These are phyloP conservation scores for Pimpla rufipes DNA, from an alignment of 2,888 invertebrate species.

Conservation along the genomic window DNA sequence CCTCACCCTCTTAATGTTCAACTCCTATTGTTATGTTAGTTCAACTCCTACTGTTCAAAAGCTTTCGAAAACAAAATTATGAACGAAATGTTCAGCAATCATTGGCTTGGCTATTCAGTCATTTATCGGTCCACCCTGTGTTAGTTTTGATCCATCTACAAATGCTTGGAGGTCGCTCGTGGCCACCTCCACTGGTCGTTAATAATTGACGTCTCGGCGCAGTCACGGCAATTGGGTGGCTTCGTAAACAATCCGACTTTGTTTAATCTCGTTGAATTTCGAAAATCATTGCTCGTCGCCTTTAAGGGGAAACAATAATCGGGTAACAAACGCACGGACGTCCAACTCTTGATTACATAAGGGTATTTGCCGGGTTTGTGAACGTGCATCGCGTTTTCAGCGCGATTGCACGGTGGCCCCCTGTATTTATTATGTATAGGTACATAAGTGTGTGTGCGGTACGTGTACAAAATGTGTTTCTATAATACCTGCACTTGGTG, in stretches of 20 bases:
- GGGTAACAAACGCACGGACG: constrained; percentile 1
- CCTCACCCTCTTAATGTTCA: no score
- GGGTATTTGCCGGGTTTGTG: constrained; percentile 53
- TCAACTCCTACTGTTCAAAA: no score
- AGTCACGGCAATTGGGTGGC: no score
- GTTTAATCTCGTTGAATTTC: background rate
- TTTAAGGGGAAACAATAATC: background rate
- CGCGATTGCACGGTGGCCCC: background rate
- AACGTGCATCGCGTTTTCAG: constrained; percentile 36
- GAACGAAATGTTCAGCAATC: no score
- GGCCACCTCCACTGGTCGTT: no score
- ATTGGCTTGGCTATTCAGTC: no score
- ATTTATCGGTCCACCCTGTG: no score
- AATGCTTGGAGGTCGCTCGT: no score
- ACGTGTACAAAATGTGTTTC: constrained; percentile 57
- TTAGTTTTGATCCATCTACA: no score
- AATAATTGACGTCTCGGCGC: no score
- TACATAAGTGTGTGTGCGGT: constrained; percentile 31
- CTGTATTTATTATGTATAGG: constrained; percentile 42
- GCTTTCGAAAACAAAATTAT: no score
- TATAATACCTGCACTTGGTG: constrained; percentile 42
- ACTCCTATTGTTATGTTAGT: no score
- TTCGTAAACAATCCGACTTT: background rate
- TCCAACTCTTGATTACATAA: constrained; percentile 46
- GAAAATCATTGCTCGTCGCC: background rate